These are phyloP conservation scores for Archilochus colubris DNA, from an alignment of 2,113 vertebrate species.

Conservation along the genomic window DNA sequence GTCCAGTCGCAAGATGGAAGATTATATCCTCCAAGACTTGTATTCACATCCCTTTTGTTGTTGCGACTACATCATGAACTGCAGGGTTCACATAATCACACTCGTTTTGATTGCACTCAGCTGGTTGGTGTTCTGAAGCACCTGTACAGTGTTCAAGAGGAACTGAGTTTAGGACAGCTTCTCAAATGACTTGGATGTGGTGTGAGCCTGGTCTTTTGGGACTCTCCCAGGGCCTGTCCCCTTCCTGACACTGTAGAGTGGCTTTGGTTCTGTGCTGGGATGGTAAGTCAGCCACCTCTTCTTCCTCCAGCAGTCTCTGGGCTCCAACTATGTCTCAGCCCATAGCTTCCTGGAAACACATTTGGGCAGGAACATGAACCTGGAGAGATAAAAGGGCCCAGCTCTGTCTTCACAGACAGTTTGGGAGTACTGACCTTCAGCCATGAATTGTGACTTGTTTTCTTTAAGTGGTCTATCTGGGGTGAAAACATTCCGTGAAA, in stretches of 20 bases:
- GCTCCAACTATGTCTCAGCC: not conserved
- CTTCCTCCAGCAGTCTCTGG: not conserved
- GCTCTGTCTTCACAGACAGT: not conserved
- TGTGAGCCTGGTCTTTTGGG: too few species aligned
- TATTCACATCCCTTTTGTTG: rapidly evolving
- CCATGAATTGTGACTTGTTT: rapidly evolving
- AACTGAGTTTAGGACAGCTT: not conserved
- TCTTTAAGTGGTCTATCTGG: not conserved
- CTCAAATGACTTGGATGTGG: not conserved
- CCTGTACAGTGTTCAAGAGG: rapidly evolving
- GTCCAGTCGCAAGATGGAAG: not conserved
- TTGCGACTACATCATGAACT: not conserved
- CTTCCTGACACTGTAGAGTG: rapidly evolving
- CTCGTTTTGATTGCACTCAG: not conserved
- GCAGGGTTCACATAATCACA: too few species aligned
- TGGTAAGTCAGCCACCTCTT: not conserved
- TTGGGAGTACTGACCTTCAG: not conserved
- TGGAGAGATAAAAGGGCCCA: not conserved
- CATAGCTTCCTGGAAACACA: not conserved
- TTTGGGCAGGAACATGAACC: not conserved
- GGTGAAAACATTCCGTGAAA: not conserved
- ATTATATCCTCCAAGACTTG: not conserved
- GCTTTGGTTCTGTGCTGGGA: not conserved
- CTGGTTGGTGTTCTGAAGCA: not conserved
- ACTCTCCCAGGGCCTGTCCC: not conserved